Base-by-base conservation (phyloP, 2,797 vertebrate genomes). In the Cossypha dichroa region DNA sequence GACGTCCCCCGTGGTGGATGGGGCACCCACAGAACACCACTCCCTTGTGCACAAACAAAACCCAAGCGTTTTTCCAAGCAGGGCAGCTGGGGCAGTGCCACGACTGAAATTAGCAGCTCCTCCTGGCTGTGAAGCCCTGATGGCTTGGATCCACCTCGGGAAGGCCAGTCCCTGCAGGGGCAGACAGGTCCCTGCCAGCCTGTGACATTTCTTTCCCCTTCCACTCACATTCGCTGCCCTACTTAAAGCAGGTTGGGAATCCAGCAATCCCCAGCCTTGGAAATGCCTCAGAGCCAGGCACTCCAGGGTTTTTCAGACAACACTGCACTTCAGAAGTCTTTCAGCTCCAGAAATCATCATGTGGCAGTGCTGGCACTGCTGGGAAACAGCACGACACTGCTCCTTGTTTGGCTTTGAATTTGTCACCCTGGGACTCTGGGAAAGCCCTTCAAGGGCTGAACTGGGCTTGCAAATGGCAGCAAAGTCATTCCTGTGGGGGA, bases 31-130 rank as follows among this genome's bases (percentile, higher is more conserved):
- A 64, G 46, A 83, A 87, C 80, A 58, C 19, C 2, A 74, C 60
- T 87, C 59, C 38, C 94, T 85, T 70, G 80, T 52, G 81, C 56
- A n/a, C 41, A 64, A 82, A 92, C 84, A 94, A 92, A 94, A 74
- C 46, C 16, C 46, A 2, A 79, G 63, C 67, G 3, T 41, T 58
- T 73, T 72, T 84, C 63, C 34, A 72, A 60, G 82, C 56, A 23
- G 68, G 60, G 64, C 58, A 51, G 86, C 43, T 12, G 3, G 40
- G 67, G 51, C 43, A 38, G 52, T 17, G 80, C 55, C 74, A 41
- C 12, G 15, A 2, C 62, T 28, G 55, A 70, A 93, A 93, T 54
- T 33, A 92, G 90, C 83, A 73, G 83, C 80, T 84, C 1, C 0
- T 49, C 72, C 60, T 58, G 85, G 62, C 82, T 81, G 82, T 80